phyloP scores from a whole-genome alignment of 2,113 vertebrate genomes.

The Podarcis cretensis region DNA sequence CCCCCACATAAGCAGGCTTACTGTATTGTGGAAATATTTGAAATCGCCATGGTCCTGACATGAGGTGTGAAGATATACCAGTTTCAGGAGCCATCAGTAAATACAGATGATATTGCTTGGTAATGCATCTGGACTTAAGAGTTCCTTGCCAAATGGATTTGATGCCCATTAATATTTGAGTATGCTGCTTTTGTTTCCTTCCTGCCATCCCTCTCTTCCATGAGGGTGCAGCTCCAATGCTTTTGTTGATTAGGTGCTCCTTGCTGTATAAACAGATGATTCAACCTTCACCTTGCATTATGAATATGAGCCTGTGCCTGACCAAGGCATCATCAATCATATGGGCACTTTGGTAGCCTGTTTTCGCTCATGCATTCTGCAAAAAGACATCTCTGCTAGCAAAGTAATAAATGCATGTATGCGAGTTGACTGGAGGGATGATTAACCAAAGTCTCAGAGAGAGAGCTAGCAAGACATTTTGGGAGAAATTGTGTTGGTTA shows the following conservation, averaged over 20 bases:
- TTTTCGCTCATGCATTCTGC: background rate
- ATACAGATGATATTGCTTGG: too few relatives aligned
- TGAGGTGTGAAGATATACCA: too few relatives aligned
- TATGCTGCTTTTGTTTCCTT: background rate
- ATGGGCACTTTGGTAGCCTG: background rate
- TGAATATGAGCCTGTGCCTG: background rate
- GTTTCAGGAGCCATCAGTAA: too few relatives aligned
- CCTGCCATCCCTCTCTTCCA: background rate
- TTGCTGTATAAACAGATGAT: background rate
- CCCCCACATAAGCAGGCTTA: too few relatives aligned
- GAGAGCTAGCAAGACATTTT: background rate
- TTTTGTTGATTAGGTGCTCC: background rate
- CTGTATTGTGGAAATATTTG: too few relatives aligned
- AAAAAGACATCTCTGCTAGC: background rate
- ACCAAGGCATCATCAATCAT: background rate
- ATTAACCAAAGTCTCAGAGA: background rate
- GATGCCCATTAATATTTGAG: background rate
- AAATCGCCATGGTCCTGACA: too few relatives aligned
- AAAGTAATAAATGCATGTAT: background rate
- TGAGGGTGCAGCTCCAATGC: background rate
- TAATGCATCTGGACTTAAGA: too few relatives aligned
- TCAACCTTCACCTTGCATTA: background rate
- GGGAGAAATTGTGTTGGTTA: background rate
- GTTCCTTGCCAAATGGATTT: background rate
- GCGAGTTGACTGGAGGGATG: background rate